Conservation (phyloP, 2,888 invertebrate genomes). For the Catonia carolina region DNA sequence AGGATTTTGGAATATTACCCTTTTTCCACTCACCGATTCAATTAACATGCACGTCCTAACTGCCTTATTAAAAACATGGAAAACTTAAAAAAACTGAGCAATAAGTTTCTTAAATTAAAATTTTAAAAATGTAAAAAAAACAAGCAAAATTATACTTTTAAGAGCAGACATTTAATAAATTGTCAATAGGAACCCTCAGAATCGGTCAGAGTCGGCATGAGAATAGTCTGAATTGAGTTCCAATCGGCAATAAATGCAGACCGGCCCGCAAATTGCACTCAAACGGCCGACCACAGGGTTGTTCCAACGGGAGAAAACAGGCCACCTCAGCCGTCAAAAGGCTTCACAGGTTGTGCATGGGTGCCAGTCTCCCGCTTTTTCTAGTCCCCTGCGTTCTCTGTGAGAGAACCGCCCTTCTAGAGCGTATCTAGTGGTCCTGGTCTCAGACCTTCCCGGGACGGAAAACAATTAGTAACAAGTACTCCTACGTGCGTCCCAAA, state of each 20-base stretch:
- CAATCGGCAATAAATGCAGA: slow-evolving; percentile 41
- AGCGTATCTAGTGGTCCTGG: slow-evolving; percentile 52
- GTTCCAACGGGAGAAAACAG: slow-evolving; percentile 53
- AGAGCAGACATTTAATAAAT: too few relatives aligned
- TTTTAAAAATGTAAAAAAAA: too few relatives aligned
- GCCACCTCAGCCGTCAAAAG: slow-evolving; percentile 45
- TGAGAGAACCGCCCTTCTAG: slow-evolving; percentile 63
- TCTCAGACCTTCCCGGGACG: slow-evolving; percentile 73
- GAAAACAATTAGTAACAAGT: slow-evolving; percentile 39
- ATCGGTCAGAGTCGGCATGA: slow-evolving; percentile 52
- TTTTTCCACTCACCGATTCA: too few relatives aligned
- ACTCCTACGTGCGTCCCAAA: slow-evolving; percentile 61
- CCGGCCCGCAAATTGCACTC: slow-evolving; percentile 70
- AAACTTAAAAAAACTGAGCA: too few relatives aligned
- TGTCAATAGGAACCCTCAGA: too few relatives aligned
- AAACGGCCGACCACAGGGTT: slow-evolving; percentile 64
- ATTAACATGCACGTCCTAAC: too few relatives aligned
- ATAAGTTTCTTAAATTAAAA: too few relatives aligned
- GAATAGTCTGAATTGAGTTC: slow-evolving; percentile 86
- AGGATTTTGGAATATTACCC: too few relatives aligned
- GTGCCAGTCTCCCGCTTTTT: slow-evolving; percentile 50
- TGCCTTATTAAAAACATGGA: too few relatives aligned
- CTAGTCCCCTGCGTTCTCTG: slow-evolving; percentile 66
- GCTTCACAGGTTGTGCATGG: slow-evolving; percentile 47
- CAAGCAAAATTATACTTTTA: too few relatives aligned